A percentile compares a stretch with the other conserved stretches of the same genome.
These are phyloP conservation scores for Antrozous pallidus DNA, from an alignment of 2,797 vertebrate genomes.

Conservation along the genomic window DNA sequence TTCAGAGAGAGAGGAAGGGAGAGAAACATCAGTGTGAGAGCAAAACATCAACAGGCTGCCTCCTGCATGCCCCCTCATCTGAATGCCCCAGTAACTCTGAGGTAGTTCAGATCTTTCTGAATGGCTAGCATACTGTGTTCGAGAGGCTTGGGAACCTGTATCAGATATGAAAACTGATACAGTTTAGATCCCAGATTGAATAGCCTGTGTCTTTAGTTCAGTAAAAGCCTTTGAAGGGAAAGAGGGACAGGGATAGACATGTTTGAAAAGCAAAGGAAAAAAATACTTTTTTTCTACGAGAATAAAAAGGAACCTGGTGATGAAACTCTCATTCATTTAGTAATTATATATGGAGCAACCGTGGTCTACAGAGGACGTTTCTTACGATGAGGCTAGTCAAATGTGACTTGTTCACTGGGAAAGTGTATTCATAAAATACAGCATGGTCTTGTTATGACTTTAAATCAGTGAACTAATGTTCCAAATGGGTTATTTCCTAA, in stretches of 20 bases:
- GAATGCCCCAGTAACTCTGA: background rate
- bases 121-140: background rate
- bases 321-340: background rate
- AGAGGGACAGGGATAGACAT: background rate
- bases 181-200: background rate
- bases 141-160: background rate
- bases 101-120: background rate
- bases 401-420: background rate
- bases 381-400: background rate
- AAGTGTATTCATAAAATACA: background rate
- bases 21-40: background rate
- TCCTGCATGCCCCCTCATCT: background rate
- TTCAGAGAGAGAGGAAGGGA: background rate
- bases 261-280: background rate
- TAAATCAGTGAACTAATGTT: background rate
- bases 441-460: background rate
- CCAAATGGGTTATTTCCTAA: background rate
- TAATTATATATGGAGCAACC: background rate
- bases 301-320: background rate
- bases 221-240: background rate
- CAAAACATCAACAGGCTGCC: too few relatives aligned
- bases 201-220: background rate
- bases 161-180: background rate
- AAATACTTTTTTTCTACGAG: background rate
- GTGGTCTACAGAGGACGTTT: background rate